Evolutionary conservation across 2,113 vertebrate species (phyloP).

Genomic region (Dinomys branickii): DNA sequence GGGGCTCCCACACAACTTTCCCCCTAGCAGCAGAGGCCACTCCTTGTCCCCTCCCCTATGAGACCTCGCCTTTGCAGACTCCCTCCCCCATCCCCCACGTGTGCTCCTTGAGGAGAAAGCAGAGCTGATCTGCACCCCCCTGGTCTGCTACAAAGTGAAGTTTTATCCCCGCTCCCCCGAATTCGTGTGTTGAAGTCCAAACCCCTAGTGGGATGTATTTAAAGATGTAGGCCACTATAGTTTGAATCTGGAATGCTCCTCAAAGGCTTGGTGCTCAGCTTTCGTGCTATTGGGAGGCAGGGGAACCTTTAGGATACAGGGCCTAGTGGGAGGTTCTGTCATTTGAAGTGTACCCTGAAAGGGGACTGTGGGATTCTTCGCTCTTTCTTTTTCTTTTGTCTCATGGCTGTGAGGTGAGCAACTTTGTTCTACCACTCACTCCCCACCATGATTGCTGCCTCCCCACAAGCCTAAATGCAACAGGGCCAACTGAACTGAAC

Average conservation of each 20-base stretch:
- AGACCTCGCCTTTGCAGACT: background rate
- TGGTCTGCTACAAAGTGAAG: background rate
- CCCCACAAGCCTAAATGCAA: background rate
- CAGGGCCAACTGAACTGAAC: background rate
- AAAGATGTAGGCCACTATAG: background rate
- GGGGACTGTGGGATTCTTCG: background rate
- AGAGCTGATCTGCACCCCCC: background rate
- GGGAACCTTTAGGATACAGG: background rate
- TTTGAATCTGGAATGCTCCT: background rate
- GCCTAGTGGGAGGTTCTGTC: background rate
- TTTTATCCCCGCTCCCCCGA: background rate
- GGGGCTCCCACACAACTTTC: rapidly evolving
- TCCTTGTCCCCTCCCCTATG: background rate
- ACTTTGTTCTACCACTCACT: background rate
- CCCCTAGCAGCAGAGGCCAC: background rate
- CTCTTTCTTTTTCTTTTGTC: background rate
- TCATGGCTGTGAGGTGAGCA: background rate
- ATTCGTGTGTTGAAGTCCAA: background rate
- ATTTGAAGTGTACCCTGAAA: background rate
- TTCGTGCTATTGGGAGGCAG: background rate
- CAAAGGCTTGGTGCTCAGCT: background rate
- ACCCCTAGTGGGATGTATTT: background rate
- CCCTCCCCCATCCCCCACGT: too few species aligned
- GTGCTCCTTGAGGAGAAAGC: background rate
- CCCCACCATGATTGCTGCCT: background rate